phyloP scores from a whole-genome alignment of 1,140 invertebrate species.

The Conopomorpha cramerella region DNA sequence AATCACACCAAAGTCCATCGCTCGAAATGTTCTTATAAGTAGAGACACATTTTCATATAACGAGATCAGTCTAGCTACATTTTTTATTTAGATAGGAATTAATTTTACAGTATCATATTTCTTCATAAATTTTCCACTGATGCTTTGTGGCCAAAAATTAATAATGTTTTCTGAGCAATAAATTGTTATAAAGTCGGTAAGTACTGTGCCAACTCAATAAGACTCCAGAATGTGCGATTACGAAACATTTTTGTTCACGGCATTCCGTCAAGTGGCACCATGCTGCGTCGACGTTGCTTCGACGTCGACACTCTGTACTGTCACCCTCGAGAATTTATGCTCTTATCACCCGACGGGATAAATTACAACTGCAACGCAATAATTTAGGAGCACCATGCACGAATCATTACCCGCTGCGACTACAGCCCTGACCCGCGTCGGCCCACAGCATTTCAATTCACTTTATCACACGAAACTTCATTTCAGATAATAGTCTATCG shows the following conservation, averaged over 20 bases:
- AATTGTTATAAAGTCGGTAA: background rate
- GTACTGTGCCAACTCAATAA: background rate
- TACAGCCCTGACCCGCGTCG: too few species aligned
- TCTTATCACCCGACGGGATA: constrained; percentile 48
- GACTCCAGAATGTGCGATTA: background rate
- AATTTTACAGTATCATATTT: background rate
- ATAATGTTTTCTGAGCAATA: too few species aligned
- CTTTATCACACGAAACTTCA: constrained; percentile 37
- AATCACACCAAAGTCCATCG: too few species aligned
- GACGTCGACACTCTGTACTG: constrained; percentile 35
- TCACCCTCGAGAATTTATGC: constrained; percentile 46
- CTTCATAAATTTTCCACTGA: background rate
- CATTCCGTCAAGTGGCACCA: constrained; percentile 37
- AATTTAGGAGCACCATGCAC: constrained; percentile 54
- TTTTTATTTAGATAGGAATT: background rate
- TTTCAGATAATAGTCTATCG: too few species aligned
- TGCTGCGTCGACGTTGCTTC: constrained; percentile 31
- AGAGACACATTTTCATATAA: too few species aligned
- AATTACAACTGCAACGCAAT: constrained; percentile 49
- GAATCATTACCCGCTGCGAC: constrained; percentile 54
- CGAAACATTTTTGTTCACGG: constrained; percentile 21
- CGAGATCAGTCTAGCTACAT: too few species aligned
- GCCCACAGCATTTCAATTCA: constrained; percentile 40
- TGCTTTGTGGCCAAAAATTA: background rate
- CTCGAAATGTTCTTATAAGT: too few species aligned